phyloP scores from a whole-genome alignment of 2,888 invertebrate genomes.

The Spisula subtruncata region DNA sequence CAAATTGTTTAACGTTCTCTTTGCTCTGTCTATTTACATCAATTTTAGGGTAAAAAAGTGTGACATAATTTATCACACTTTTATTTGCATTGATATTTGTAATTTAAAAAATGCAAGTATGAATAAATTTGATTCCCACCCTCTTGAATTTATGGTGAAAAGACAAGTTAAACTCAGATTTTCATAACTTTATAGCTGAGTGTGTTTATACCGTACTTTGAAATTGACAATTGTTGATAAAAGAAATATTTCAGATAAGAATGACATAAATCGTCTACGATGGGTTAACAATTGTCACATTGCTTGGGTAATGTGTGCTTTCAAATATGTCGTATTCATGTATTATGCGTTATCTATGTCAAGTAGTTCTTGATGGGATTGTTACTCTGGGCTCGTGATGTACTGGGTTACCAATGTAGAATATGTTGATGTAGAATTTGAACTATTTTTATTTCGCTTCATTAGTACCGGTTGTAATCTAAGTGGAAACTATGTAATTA shows the following conservation, averaged over 20 bases:
- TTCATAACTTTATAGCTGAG: neutral
- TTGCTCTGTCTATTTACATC: too few relatives aligned
- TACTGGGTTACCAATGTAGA: too few relatives aligned
- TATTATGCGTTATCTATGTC: conserved; percentile 5
- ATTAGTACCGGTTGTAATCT: too few relatives aligned
- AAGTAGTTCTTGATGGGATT: neutral
- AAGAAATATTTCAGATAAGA: conserved; percentile 47
- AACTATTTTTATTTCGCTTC: too few relatives aligned
- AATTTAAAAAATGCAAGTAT: neutral
- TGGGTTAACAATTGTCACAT: conserved; percentile 25
- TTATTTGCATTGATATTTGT: too few relatives aligned
- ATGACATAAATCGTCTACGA: conserved; percentile 24
- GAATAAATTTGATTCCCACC: neutral
- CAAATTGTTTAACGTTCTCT: too few relatives aligned
- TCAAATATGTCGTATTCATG: neutral
- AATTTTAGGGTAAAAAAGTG: too few relatives aligned
- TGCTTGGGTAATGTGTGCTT: neutral
- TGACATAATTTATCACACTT: too few relatives aligned
- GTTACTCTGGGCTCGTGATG: too few relatives aligned
- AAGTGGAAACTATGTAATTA: too few relatives aligned
- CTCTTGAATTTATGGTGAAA: neutral
- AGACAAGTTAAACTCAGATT: neutral
- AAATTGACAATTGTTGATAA: conserved; percentile 42
- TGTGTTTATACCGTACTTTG: conserved; percentile 36
- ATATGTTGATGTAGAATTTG: neutral